phyloP scores from a whole-genome alignment of 2,888 invertebrate species.

The Ormyrus thymus region DNA sequence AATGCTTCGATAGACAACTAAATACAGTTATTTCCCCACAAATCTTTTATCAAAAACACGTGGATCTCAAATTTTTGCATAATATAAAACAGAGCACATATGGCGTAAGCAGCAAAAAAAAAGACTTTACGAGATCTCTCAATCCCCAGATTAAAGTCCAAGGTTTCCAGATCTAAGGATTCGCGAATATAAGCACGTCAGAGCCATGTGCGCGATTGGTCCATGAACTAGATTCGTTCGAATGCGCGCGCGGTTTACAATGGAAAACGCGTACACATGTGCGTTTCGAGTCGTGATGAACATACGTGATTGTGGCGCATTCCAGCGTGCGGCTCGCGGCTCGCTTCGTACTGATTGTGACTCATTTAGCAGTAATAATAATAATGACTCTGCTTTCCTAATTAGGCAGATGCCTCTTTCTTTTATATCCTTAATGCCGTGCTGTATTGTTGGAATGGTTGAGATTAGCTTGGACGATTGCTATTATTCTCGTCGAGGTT shows the following conservation, averaged over 20 bases:
- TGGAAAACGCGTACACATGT: slow-evolving; percentile 14
- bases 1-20: too few species aligned
- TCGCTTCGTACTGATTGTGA: slow-evolving; percentile 21
- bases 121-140: too few species aligned
- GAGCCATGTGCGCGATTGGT: slow-evolving; percentile 28
- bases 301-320: not conserved
- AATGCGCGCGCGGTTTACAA: slow-evolving; percentile 16
- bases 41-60: too few species aligned
- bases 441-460: too few species aligned
- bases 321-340: not conserved
- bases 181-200: slow-evolving; percentile 28
- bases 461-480: too few species aligned
- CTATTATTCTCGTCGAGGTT: too few species aligned
- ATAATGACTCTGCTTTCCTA: slow-evolving; percentile 22
- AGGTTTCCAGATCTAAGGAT: slow-evolving; percentile 5
- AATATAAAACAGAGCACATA: too few species aligned
- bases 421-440: too few species aligned
- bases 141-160: not conserved
- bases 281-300: slow-evolving; percentile 31
- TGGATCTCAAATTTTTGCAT: too few species aligned
- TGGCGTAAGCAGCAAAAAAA: too few species aligned
- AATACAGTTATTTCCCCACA: too few species aligned
- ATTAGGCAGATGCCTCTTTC: not conserved
- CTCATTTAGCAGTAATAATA: slow-evolving; percentile 27
- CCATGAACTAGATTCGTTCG: slow-evolving; percentile 53